Base-by-base conservation (phyloP, 1,140 invertebrate species). In the Musca vetustissima region DNA sequence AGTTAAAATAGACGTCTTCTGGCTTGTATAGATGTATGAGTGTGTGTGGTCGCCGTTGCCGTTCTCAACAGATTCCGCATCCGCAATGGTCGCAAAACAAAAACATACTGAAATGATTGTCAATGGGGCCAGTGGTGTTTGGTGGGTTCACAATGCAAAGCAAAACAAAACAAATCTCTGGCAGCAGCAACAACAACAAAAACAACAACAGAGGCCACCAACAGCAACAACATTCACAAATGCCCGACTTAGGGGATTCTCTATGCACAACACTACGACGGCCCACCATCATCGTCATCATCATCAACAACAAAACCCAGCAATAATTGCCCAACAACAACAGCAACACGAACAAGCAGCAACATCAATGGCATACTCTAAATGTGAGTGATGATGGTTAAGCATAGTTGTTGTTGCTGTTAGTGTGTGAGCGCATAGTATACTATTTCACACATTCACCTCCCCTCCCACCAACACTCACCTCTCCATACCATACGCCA, bases 1-100 rank as follows among this genome's bases (percentile, higher is more conserved):
- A 28, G 25, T n/a, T n/a, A n/a, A n/a, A n/a, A n/a, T 28, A 59
- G 24, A 28, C 55, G 28, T 4, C 28, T 32, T 32, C 28, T 32
- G 28, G 28, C 28, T 32, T 9, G 28, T n/a, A n/a, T 4, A 28
- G 28, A 3, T 28, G 28, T 28, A 28, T 28, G 28, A 32, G 28
- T 13, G 36, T 43, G 36, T 43, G 36, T 43, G 4, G 36, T 13
- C 36, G 36, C 13, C 36, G 36, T 43, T 32, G 28, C 9, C 28
- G 28, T n/a, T n/a, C n/a, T 32, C 28, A 32, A 24, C 32, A 61
- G 36, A 61, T 61, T 61, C 57, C 57, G 57, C 57, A 61, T 69
- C 61, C 64, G 68, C 68, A 69, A 65, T 47, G 64, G 64, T 65
- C 64, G 48, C 64, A 50, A 65, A 65, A 65, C 68, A 53, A 69